A percentile compares a stretch with the other conserved stretches of the same genome.
Conservation (phyloP, 1,140 invertebrate species). For the Prorops nasuta region DNA sequence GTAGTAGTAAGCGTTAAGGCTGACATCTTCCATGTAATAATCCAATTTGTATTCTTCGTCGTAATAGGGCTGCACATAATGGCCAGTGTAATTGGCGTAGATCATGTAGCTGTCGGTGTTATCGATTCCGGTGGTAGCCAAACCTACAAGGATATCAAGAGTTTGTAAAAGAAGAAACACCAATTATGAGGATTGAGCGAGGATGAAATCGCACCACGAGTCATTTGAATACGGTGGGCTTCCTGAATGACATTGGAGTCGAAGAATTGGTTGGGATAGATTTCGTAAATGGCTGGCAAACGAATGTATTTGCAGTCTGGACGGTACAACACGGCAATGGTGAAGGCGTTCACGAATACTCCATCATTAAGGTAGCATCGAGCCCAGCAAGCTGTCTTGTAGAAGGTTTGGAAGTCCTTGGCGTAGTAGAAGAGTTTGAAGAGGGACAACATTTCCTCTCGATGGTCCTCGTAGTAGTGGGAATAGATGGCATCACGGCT, state of each 20-base stretch:
- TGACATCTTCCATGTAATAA: constrained; percentile 73
- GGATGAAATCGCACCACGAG: constrained; percentile 23
- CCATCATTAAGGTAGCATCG: constrained; percentile 63
- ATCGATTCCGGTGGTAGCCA: constrained; percentile 13
- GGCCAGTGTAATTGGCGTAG: constrained; percentile 42
- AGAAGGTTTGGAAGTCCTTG: constrained; percentile 58
- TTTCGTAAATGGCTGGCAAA: constrained; percentile 67
- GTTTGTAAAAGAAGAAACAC: background rate
- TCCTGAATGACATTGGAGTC: constrained; percentile 61
- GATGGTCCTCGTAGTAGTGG: constrained; percentile 61
- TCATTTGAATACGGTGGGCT: constrained; percentile 61
- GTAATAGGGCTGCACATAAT: constrained; percentile 27
- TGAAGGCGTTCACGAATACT: constrained; percentile 64
- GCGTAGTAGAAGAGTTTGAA: constrained; percentile 70
- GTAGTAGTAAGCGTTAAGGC: constrained; percentile 70
- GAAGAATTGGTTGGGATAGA: constrained; percentile 67
- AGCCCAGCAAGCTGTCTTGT: constrained; percentile 57
- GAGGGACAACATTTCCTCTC: constrained; percentile 62
- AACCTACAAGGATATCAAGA: constrained; percentile 7
- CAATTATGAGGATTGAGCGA: background rate
- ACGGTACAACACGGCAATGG: constrained; percentile 62
- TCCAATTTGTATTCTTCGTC: constrained; percentile 63
- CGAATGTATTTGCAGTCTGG: constrained; percentile 61
- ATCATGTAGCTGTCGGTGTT: constrained; percentile 40
- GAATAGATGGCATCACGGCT: constrained; percentile 63